Base-by-base conservation (phyloP, 2,113 vertebrate genomes). In the Pachypanchax playfairii region DNA sequence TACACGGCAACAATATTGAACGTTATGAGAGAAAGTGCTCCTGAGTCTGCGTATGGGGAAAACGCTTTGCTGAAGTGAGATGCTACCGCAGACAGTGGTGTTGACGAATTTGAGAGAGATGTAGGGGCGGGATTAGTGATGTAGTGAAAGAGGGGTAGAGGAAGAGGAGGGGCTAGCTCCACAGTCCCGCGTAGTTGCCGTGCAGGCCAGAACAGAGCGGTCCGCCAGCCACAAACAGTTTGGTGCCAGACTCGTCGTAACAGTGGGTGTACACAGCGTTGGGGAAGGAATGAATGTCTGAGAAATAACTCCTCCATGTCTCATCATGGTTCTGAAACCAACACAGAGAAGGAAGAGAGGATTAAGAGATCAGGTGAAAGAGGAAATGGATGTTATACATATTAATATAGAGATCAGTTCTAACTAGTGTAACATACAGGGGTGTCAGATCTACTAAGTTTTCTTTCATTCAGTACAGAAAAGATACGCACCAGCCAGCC, bases 261-360 rank as follows among this genome's bases (percentile, higher is more conserved):
- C 97, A 99, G 93, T 99, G 97, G 13, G 97, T 98, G 89, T 99
- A 98, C 91, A 98, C 96, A 18, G 97, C 97, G 26, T 98, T 99
- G 46, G 97, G 96, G 90, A 98, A 99, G 88, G 90, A 96, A 90
- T 93, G 92, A 90, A 98, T 94, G 75, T 98, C 96, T 4, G 97
- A 98, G 88, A 99, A 99, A 87, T 99, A 99, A 90, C 96, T 98
- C 90, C 96, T 93, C 97, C 97, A 98, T 15, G 96, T 98, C 85
- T 98, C 96, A 35, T 98, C 96, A 50, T 98, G 96, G 88, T 94
- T 98, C 97, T 99, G 84, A 57, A 49, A 74, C 47, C 70, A 59
- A 15, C 14, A 33, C 22, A 55, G 42, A 59, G 38, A 35, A 38
- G 39, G 6, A 44, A n/a, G 25, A 14, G 4, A 7, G 31, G 11